Base-by-base conservation (phyloP, 2,888 invertebrate genomes). In the Andricus curvator region DNA sequence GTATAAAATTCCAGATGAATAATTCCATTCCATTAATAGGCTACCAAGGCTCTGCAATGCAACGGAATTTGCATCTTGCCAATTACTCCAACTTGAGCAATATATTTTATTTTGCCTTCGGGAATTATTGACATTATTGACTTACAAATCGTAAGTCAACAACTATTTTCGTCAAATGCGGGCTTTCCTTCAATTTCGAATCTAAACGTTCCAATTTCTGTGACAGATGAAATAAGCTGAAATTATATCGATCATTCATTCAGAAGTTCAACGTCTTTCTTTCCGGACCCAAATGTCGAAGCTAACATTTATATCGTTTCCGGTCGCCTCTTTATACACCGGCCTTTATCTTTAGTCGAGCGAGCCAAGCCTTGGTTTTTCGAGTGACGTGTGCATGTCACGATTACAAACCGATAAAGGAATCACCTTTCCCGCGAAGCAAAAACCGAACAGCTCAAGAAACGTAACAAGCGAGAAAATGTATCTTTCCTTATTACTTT, bases 351-450 rank as follows among this genome's bases (percentile, higher is more conserved):
- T 86, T 84, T 81, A 77, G 81, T 82, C 65, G 78, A 84, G 82
- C 84, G 82, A 86, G 90, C 92, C 91, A 91, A 92, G 91, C 92
- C 92, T 91, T 91, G 90, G 85, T 90, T 91, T 89, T 87, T 88
- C 87, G 84, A 89, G 87, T 90, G 90, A 90, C 90, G 87, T 85
- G 88, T 81, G 81, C 80, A 68, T 78, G 65, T 79, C 65, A 76
- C 67, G 81, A 83, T 83, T 70, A 74, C 77, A 25, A 25, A 48
- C 66, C 83, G 84, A 88, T 88, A 88, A 85, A 85, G 79, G 84
- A 83, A 82, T 82, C 84, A 85, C 87, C 82, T 84, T 81, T 78
- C 25, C 62, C 62, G 62, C 25, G 25, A 25, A 62, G 25, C 62
- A 62, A 62, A 56, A 56, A n/a, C 56, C n/a, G 56, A 56, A n/a